Conservation (phyloP, 2,888 invertebrate species). For the Norana najaformis region DNA sequence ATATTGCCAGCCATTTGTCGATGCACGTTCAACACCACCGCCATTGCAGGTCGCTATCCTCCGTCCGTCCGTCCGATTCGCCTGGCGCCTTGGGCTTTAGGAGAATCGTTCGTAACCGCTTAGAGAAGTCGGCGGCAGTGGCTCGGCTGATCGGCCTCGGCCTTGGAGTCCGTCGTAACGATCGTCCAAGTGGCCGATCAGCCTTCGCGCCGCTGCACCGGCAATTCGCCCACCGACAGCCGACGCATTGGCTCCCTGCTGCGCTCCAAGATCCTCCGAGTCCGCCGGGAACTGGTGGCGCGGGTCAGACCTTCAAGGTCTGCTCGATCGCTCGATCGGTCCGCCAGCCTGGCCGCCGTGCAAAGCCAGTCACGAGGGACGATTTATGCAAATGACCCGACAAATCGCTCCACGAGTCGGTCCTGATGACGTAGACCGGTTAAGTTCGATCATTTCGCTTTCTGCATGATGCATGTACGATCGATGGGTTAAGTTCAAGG, state of each 20-base stretch:
- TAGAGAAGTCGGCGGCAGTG: constrained; percentile 1
- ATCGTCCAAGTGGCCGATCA: constrained; percentile 13
- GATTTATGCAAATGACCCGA: background rate
- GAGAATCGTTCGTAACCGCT: background rate
- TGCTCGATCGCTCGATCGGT: background rate
- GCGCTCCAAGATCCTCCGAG: background rate
- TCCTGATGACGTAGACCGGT: background rate
- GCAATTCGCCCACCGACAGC: background rate
- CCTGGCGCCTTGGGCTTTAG: background rate
- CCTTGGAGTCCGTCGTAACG: background rate
- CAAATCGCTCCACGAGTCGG: background rate
- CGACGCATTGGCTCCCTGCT: background rate
- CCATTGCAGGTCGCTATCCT: background rate
- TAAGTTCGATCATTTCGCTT: background rate
- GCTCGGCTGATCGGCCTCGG: background rate
- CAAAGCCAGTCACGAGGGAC: background rate
- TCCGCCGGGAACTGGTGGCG: background rate
- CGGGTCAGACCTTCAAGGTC: background rate
- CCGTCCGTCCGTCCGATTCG: background rate
- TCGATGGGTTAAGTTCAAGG: background rate
- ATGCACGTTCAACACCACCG: background rate
- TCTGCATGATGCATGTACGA: background rate
- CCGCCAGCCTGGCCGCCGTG: background rate
- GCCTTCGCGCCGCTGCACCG: background rate
- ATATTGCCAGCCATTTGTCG: background rate